Conservation (phyloP, 2,888 invertebrate species). For the Thymelicus lineola region DNA sequence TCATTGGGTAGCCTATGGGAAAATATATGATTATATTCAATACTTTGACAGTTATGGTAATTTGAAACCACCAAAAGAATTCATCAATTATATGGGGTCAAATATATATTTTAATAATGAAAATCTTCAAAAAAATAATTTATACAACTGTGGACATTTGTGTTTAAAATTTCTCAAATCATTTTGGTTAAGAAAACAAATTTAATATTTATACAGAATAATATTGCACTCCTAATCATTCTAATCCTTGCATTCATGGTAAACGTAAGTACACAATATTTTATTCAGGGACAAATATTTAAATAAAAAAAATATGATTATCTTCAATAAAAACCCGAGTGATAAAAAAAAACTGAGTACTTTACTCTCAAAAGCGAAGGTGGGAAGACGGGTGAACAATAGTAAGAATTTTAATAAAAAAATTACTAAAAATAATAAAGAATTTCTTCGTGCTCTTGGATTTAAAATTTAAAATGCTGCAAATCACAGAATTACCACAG, state of each 20-base stretch:
- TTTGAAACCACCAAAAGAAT: slow-evolving; percentile 1
- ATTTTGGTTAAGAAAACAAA: neutral
- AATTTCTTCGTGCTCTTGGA: slow-evolving; percentile 8
- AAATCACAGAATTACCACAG: slow-evolving; percentile 34
- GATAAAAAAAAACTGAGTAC: no score
- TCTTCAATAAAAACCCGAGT: no score
- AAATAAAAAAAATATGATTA: no score
- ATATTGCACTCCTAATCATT: no score
- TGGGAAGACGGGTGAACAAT: no score
- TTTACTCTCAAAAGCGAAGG: no score
- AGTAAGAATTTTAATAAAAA: neutral
- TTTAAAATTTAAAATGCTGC: slow-evolving; percentile 19
- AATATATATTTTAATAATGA: slow-evolving; percentile 1
- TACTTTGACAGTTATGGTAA: neutral
- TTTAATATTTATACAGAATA: no score
- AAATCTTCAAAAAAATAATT: neutral
- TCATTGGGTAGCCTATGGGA: neutral
- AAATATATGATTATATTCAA: neutral
- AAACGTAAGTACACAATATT: no score
- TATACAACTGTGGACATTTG: neutral
- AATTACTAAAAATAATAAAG: slow-evolving; percentile 18
- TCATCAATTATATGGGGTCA: neutral
- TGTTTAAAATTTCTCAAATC: neutral
- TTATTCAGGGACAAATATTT: no score
- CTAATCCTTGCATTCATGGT: no score